These are phyloP conservation scores for Mantis religiosa DNA, from an alignment of 2,888 invertebrate species.

Conservation along the genomic window DNA sequence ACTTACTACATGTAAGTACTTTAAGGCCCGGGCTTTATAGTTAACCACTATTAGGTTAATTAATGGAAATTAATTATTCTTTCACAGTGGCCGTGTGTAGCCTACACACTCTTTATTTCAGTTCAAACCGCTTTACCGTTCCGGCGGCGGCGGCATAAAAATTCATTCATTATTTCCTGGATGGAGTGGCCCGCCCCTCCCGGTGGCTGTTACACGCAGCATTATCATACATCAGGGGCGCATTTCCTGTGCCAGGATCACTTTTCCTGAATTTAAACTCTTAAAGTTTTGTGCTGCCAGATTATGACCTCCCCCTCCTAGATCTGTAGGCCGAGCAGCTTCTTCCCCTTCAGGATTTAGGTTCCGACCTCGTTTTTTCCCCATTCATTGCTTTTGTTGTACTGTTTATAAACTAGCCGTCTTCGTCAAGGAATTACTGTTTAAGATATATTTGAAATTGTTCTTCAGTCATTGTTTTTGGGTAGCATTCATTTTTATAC, in stretches of 20 bases:
- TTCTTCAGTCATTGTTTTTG: too few species aligned
- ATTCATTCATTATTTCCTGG: slow-evolving; percentile 14
- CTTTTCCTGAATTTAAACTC: background rate
- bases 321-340: background rate
- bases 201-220: background rate
- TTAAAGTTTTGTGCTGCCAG: background rate
- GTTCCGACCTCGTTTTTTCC: too few species aligned
- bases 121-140: background rate
- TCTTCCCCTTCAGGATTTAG: too few species aligned
- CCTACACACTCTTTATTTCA: background rate
- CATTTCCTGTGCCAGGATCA: background rate
- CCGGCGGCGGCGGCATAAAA: slow-evolving; percentile 8
- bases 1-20: too few species aligned
- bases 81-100: background rate
- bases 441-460: too few species aligned
- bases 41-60: too few species aligned
- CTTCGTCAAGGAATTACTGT: too few species aligned
- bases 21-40: too few species aligned
- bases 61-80: too few species aligned
- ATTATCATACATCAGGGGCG: slow-evolving; percentile 11
- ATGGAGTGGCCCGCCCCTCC: background rate
- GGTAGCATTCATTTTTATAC: too few species aligned
- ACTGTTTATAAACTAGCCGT: too few species aligned
- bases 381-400: too few species aligned
- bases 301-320: background rate